Conservation (phyloP, 2,797 vertebrate species). For the Macrochelys suwanniensis region DNA sequence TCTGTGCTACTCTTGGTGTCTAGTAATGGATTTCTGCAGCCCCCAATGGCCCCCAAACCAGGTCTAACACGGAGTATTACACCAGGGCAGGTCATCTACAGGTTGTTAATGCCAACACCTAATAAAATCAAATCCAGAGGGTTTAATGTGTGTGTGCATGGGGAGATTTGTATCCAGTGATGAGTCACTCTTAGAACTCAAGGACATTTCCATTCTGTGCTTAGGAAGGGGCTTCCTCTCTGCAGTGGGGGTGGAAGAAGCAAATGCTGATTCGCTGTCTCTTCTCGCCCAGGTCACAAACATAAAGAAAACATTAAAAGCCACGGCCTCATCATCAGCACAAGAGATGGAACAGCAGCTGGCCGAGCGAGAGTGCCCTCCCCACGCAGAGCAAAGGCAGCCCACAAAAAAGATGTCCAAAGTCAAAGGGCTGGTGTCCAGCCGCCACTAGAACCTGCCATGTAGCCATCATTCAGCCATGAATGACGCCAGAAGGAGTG, state of each 20-base stretch:
- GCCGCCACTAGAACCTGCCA: constrained; percentile 84
- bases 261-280: constrained; percentile 65
- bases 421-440: constrained; percentile 89
- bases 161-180: constrained; percentile 21
- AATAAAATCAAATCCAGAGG: background rate
- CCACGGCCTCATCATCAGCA: constrained; percentile 81
- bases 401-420: constrained; percentile 88
- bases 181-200: background rate
- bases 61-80: background rate
- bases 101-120: background rate
- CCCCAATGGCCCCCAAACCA: background rate
- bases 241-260: background rate
- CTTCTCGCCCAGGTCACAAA: constrained; percentile 83
- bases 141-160: background rate
- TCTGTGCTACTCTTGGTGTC: background rate
- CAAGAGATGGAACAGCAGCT: constrained; percentile 87
- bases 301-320: constrained; percentile 87
- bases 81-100: background rate
- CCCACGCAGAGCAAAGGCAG: constrained; percentile 84
- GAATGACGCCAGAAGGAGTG: constrained; percentile 74
- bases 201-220: background rate
- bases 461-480: constrained; percentile 71
- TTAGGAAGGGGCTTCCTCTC: constrained; percentile 24
- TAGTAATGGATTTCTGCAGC: background rate
- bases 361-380: constrained; percentile 83